Base-by-base conservation (phyloP, 1,140 invertebrate genomes). In the Drosophila orosa region DNA sequence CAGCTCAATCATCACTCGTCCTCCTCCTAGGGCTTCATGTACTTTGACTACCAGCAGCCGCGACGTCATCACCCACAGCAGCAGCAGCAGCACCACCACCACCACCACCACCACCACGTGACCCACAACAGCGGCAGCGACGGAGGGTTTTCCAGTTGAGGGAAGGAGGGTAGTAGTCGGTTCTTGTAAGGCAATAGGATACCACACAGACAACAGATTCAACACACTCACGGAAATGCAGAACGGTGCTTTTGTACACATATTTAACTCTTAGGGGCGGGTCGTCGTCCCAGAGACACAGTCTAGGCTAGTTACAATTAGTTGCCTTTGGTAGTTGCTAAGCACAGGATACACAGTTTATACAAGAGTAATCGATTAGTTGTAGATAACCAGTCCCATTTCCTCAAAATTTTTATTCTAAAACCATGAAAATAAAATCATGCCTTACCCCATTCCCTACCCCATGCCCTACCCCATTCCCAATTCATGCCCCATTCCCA, bases 11-110 rank as follows among this genome's bases (percentile, higher is more conserved):
- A 90, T 55, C 90, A 92, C 42, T 90, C 84, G n/a, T 80, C 86
- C 67, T 87, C 86, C 71, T 87, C 84, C 85, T 92, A 91, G 91
- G 85, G 85, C 75, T 91, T 91, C 73, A 87, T 90, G 84, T 91
- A 91, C 75, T 91, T 91, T 61, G 89, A 91, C 59, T 91, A 91
- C 25, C 83, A 78, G 39, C 68, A 75, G 59, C 60, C 50, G n/a
- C 68, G 61, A 44, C 31, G 24, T 12, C 63, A 62, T 8, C 45
- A 48, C 1, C 44, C 31, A 13, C 31, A n/a, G 22, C 39, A 58
- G 15, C 66, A 57, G 45, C 59, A 37, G 33, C 25, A 44, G 12
- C 42, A 6, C 2, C 59, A 57, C 1, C 56, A 17, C 0, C 65
- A 42, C 10, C 47, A 19, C 0, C 45, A 74, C 4, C 66, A 37